Conservation (phyloP, 2,797 vertebrate genomes). For the Vireo griseus region DNA sequence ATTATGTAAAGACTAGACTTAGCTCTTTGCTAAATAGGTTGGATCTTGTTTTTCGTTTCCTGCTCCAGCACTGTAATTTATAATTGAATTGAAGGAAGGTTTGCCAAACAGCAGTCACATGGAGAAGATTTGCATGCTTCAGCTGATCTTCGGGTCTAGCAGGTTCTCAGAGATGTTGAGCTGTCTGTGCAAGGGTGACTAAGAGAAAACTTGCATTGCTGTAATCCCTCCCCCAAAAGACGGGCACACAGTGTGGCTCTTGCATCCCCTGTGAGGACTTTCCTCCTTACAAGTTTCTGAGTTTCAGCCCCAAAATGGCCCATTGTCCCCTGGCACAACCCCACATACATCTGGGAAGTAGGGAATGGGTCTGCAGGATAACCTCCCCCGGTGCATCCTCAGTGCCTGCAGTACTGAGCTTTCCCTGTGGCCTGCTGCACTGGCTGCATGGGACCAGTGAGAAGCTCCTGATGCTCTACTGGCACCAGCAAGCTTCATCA, state of each 20-base stretch:
- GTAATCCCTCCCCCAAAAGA: neutral
- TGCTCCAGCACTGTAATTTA: neutral
- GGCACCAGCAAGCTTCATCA: neutral
- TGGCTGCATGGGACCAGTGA: fast-evolving
- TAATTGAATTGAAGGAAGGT: constrained; percentile 19
- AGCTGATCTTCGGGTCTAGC: constrained; percentile 1
- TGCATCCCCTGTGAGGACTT: neutral
- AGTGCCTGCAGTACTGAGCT: fast-evolving
- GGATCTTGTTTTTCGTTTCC: neutral
- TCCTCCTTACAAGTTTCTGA: constrained; percentile 20
- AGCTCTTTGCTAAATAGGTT: neutral
- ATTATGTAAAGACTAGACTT: constrained; percentile 43
- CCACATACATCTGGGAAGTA: neutral
- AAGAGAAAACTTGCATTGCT: neutral
- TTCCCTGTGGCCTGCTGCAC: neutral
- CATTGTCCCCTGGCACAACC: neutral
- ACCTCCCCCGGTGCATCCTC: neutral
- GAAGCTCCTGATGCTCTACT: neutral
- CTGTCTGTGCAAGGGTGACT: neutral
- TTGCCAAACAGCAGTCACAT: constrained; percentile 40
- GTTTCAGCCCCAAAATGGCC: constrained; percentile 23
- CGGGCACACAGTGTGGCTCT: neutral
- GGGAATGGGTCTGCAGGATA: neutral
- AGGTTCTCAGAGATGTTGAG: constrained; percentile 4
- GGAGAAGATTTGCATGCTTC: constrained; percentile 42